Evolutionary conservation across 2,797 vertebrate species (phyloP), one percentile per base, ranked within the genome.

Genomic region (Neoniphon sammara): DNA sequence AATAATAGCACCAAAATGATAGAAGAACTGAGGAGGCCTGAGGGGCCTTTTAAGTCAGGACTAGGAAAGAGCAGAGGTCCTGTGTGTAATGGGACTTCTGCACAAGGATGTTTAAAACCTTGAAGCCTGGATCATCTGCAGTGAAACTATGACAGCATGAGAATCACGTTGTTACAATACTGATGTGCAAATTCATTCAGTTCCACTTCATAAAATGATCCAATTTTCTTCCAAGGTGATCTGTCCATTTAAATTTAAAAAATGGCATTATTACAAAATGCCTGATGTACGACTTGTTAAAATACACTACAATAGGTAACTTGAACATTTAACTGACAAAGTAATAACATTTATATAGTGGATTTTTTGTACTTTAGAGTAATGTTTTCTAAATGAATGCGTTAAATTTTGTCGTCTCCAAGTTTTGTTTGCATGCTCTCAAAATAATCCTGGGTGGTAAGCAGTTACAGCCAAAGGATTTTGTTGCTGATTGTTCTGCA

Each of bases 1-100:
- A 44, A 25, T n/a, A 18, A 25, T 11, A 52, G 11, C 5, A 34
- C 1, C 14, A 44, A 60, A 21, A n/a, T 18, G 21, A 50, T 46
- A 46, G 17, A 42, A n/a, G 6, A 47, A 57, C 42, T 34, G 25
- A 12, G 47, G 30, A 31, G 18, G 65, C 65, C 62, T 54, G 36
- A 78, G 52, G 61, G 36, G 31, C 2, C 49, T 49, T 75, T 74
- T 46, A 62, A 42, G 64, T 73, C 12, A 21, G 47, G 55, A 39
- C 14, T 39, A 9, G 17, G 42, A 70, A 56, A 75, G 50, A 47
- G 52, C 39, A 60, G 34, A 56, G 58, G 69, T 70, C 65, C 52
- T 62, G 42, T 21, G 50, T 34, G 5, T 52, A 50, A 55, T 2
- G 7, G 11, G 18, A 20, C 34, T 23, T 34, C 54, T 60, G 59